Base-by-base conservation (phyloP, 2,888 invertebrate species). In the Netelia inedita region DNA sequence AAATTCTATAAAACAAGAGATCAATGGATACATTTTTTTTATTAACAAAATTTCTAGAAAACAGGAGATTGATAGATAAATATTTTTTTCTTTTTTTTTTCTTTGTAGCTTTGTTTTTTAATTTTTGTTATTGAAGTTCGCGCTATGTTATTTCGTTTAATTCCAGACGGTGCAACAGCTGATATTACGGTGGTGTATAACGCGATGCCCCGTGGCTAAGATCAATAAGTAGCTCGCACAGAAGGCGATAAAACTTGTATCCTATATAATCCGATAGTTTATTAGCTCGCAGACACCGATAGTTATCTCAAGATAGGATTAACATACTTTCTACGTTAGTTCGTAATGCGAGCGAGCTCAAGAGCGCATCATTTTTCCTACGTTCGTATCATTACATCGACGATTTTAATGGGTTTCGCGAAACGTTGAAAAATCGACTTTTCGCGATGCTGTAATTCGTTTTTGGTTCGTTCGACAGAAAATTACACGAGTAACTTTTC, bases 281-380 rank as follows among this genome's bases (percentile, higher is more conserved):
- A 79, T 79, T 71, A 80, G 74, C 68, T 61, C 80, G 66, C 50
- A 41, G 79, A 80, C 74, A 74, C 61, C 53, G 80, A 80, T 80
- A 61, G 46, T 74, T 80, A 80, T 80, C 80, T 74, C 57, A 74
- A 80, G 57, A 73, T 50, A 80, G 80, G 80, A 74, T 80, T 80
- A 80, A 80, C 80, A 74, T 74, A 80, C 80, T 74, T 80, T 74
- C 61, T 21, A 19, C 23, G 35, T 59, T 59, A 19, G 79, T 41
- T 66, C 74, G 68, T 61, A 57, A 50, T 68, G 50, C 50, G 21
- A 50, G 50, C 9, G 50, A 65, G 65, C 19, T n/a, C 19, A 19
- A 2, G 46, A 46, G 16, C 53, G 68, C 68, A 68, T 68, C 50
- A 50, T 53, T 68, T 11, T 46, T 21, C 11, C 21, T n/a, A n/a